Evolutionary conservation across 2,797 vertebrate species (phyloP), one percentile per base, ranked within the genome.

Genomic region (Australoheros facetus): DNA sequence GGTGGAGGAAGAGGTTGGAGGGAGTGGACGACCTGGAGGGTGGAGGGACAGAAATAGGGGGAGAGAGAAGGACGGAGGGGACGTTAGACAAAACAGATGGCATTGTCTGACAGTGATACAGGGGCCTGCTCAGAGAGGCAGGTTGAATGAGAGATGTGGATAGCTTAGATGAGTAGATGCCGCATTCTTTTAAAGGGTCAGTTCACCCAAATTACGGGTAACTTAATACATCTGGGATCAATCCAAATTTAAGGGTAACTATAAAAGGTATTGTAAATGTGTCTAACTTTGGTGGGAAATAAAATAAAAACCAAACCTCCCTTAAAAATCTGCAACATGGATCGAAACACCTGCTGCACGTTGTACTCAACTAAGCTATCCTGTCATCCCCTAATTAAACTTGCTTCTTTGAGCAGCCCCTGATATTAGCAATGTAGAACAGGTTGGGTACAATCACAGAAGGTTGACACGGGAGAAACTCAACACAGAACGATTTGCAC

Each of bases 11-110:
- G 97, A 97, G 95, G 97, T 98, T 94, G 98, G 97, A 96, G 98
- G 98, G 93, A 98, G 96, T 96, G 98, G 97, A 94, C 97, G 97
- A 98, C 97, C 98, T 98, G 96, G 94, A 96, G 94, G 90, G 96
- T 95, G 96, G 92, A 96, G 92, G 96, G 77, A 96, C 91, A 96
- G 95, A 96, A 59, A 91, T 94, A 96, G 60, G 10, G 89, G 95
- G 95, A 94, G 93, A 92, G 95, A 93, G 91, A 95, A 81, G 78
- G 71, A 79, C 76, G 72, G 56, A 84, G 75, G 34, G 94, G 89
- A 92, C 95, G 87, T 97, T 95, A 97, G 93, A 96, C 96, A 93
- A 96, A 96, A 96, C 95, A 92, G 95, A 97, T 97, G 95, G 95
- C 79, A 88, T 88, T 85, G 91, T 82, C 59, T 87, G 91, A 93